phyloP scores from a whole-genome alignment of 2,113 vertebrate genomes.

The Monarcha castaneiventris region DNA sequence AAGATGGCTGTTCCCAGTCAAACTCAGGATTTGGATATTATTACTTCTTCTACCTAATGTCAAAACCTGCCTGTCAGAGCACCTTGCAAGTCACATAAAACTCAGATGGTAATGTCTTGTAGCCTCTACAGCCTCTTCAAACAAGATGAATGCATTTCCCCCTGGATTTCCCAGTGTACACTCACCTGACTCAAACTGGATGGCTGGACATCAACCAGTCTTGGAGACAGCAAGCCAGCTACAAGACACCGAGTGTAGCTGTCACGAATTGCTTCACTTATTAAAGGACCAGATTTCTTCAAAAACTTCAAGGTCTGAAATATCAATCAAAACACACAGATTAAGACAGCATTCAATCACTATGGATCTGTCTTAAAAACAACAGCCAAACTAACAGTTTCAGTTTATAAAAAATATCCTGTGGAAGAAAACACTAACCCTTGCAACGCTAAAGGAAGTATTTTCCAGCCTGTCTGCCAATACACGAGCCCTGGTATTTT shows the following conservation, averaged over 20 bases:
- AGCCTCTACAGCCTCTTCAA: neutral
- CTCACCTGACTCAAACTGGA: constrained; percentile 81
- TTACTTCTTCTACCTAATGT: neutral
- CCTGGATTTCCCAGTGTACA: neutral
- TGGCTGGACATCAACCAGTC: constrained; percentile 79
- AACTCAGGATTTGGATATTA: neutral
- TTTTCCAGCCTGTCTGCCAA: neutral
- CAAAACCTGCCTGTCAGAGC: neutral
- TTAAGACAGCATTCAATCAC: neutral
- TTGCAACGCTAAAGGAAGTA: neutral
- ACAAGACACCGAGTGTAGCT: constrained; percentile 89
- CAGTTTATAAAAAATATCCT: neutral
- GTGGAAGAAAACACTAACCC: neutral
- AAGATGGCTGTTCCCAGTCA: neutral
- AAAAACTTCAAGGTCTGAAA: constrained; percentile 90
- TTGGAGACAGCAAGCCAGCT: constrained; percentile 90
- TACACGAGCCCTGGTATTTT: neutral
- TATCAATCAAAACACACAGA: neutral
- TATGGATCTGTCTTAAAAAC: neutral
- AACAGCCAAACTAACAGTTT: neutral
- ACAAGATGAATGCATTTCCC: neutral
- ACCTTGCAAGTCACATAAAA: neutral
- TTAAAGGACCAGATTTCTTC: constrained; percentile 85
- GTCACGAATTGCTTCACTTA: constrained; percentile 85
- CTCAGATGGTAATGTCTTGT: neutral